Evolutionary conservation across 2,888 invertebrate genomes (phyloP).

Genomic region (Lottia gigantea): DNA sequence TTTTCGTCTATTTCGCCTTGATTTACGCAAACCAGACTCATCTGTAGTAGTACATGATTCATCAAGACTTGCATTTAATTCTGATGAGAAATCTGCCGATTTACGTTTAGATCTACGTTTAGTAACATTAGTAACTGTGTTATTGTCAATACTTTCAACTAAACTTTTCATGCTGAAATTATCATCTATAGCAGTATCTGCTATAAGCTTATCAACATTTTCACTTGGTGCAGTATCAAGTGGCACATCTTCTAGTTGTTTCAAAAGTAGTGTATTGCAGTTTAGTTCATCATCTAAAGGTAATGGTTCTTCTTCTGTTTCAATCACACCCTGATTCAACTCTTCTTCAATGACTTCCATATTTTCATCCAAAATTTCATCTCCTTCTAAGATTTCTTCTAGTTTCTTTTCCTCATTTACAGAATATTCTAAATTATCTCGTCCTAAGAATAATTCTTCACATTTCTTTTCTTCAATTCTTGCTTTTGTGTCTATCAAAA

Average conservation of each 20-base stretch:
- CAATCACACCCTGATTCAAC: not conserved
- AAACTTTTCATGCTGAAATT: constrained; percentile 7
- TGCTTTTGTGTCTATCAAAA: not conserved
- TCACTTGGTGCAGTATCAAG: not conserved
- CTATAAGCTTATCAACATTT: not conserved
- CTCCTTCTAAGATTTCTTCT: not conserved
- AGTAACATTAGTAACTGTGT: not conserved
- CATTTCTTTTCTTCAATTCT: too few species aligned
- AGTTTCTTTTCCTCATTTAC: not conserved
- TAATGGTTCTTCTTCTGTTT: not conserved
- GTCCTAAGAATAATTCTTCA: not conserved
- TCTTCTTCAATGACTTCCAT: not conserved
- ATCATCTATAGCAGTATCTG: not conserved
- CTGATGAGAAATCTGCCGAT: not conserved
- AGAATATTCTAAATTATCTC: not conserved
- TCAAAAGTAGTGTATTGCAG: too few species aligned
- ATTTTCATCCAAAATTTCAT: not conserved
- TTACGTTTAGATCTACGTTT: not conserved
- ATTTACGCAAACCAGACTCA: not conserved
- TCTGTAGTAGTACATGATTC: not conserved
- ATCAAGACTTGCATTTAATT: not conserved
- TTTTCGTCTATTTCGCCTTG: not conserved
- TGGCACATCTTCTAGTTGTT: too few species aligned
- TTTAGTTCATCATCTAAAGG: too few species aligned
- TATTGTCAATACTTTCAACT: not conserved